Conservation (phyloP, 2,888 invertebrate species). For the Arctia plantaginis region DNA sequence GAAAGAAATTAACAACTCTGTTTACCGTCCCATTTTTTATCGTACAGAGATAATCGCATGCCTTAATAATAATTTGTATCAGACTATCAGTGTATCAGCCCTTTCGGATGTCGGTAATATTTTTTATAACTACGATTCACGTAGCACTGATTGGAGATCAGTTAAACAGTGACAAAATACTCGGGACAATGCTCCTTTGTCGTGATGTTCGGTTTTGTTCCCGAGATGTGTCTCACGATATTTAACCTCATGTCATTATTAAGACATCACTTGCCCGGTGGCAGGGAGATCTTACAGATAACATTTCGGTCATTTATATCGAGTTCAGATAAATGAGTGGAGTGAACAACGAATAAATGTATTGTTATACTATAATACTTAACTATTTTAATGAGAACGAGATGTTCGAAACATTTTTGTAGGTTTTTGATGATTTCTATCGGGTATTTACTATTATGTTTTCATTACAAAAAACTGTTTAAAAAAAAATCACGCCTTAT, state of each 20-base stretch:
- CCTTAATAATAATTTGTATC: conserved; percentile 75
- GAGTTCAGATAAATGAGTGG: conserved; percentile 65
- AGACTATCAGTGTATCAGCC: conserved; percentile 77
- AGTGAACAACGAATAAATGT: conserved; percentile 53
- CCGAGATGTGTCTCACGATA: conserved; percentile 81
- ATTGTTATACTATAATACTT: conserved; percentile 52
- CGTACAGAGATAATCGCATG: conserved; percentile 68
- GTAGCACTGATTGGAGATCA: conserved; percentile 79
- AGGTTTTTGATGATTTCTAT: neutral
- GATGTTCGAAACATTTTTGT: conserved; percentile 18
- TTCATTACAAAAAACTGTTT: neutral
- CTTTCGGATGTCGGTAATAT: conserved; percentile 67
- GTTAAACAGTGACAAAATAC: conserved; percentile 86
- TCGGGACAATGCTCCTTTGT: conserved; percentile 78
- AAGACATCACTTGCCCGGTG: conserved; percentile 86
- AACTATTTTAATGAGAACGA: conserved; percentile 51
- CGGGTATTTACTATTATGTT: neutral
- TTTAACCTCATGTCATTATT: conserved; percentile 83
- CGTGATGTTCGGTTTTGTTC: conserved; percentile 72
- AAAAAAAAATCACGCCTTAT: conserved; percentile 26
- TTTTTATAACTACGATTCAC: conserved; percentile 72
- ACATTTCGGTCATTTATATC: conserved; percentile 77
- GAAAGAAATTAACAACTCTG: conserved; percentile 72
- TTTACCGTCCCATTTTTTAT: conserved; percentile 70
- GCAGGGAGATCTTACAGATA: conserved; percentile 79